phyloP scores from a whole-genome alignment of 2,888 invertebrate genomes.

The Sinohyriopsis cumingii region DNA sequence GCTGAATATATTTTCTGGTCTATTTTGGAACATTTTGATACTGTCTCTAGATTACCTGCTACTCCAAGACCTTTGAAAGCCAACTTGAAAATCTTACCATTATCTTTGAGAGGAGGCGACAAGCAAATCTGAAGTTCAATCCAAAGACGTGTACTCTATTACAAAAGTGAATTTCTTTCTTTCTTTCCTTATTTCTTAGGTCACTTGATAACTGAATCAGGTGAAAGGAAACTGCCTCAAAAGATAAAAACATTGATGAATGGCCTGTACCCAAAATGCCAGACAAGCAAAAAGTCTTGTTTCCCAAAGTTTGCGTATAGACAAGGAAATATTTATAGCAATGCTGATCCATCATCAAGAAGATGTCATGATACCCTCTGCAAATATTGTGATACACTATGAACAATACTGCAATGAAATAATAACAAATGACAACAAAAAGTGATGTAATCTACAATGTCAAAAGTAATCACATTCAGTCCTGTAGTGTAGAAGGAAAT shows the following conservation, averaged over 20 bases:
- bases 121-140: constrained; percentile 22
- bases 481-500: too few species aligned
- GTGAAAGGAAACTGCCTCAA: constrained; percentile 14
- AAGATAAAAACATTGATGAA: constrained; percentile 11
- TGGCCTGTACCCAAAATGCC: constrained; percentile 25
- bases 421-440: too few species aligned
- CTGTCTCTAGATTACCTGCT: constrained; percentile 27
- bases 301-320: constrained; percentile 18
- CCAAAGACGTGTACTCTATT: constrained; percentile 23
- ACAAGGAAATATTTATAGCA: constrained; percentile 21
- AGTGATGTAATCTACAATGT: too few species aligned
- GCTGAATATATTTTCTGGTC: constrained; percentile 20
- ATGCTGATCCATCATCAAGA: constrained; percentile 27
- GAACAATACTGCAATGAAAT: too few species aligned
- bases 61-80: constrained; percentile 15
- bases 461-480: too few species aligned
- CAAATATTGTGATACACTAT: not conserved
- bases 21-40: not conserved
- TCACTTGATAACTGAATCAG: constrained; percentile 14
- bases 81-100: constrained; percentile 15
- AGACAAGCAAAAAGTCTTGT: constrained; percentile 20
- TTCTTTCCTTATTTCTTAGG: constrained; percentile 10
- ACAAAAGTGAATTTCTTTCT: constrained; percentile 14
- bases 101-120: constrained; percentile 22
- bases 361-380: constrained; percentile 16